Conservation (phyloP, 2,888 invertebrate genomes). For the Drosophila atroscutellata region DNA sequence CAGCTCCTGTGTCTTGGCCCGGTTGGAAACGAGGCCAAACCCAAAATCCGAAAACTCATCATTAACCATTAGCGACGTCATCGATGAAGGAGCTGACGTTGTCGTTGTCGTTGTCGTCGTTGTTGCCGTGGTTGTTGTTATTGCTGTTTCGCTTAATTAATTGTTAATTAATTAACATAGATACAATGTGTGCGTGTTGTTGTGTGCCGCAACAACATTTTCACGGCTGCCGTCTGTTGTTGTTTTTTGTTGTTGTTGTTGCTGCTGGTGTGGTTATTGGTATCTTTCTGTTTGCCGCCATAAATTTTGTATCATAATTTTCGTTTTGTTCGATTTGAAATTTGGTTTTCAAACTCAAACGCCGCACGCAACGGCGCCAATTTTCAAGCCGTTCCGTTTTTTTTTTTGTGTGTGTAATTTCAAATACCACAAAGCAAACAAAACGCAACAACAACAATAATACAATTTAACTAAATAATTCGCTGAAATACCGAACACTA, state of each 20-base stretch:
- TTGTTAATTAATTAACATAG: slow-evolving; percentile 80
- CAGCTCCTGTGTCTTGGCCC: slow-evolving; percentile 7
- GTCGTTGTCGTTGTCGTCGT: slow-evolving; percentile 33
- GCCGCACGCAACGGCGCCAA: slow-evolving; percentile 65
- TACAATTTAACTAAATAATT: slow-evolving; percentile 14
- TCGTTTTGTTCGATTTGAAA: slow-evolving; percentile 55
- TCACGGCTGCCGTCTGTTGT: slow-evolving; percentile 67
- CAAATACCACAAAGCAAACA: slow-evolving; percentile 40
- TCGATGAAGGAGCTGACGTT: slow-evolving; percentile 54
- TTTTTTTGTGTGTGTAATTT: slow-evolving; percentile 8
- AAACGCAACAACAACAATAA: slow-evolving; percentile 26
- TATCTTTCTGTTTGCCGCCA: slow-evolving; percentile 38
- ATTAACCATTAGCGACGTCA: slow-evolving; percentile 79
- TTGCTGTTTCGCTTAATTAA: slow-evolving; percentile 73
- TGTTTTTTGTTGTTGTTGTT: slow-evolving; percentile 22
- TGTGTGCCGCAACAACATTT: slow-evolving; percentile 43
- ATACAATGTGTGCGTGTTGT: slow-evolving; percentile 62
- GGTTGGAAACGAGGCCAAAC: slow-evolving; percentile 70
- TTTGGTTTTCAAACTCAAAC: slow-evolving; percentile 41
- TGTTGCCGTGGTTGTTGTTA: slow-evolving; percentile 31
- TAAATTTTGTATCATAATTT: slow-evolving; percentile 66
- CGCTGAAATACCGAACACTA: neutral
- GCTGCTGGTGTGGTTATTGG: slow-evolving; percentile 1
- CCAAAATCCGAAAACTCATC: slow-evolving; percentile 70
- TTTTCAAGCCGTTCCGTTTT: slow-evolving; percentile 27